phyloP scores from a whole-genome alignment of 2,888 invertebrate species.

The Acronicta aceris region DNA sequence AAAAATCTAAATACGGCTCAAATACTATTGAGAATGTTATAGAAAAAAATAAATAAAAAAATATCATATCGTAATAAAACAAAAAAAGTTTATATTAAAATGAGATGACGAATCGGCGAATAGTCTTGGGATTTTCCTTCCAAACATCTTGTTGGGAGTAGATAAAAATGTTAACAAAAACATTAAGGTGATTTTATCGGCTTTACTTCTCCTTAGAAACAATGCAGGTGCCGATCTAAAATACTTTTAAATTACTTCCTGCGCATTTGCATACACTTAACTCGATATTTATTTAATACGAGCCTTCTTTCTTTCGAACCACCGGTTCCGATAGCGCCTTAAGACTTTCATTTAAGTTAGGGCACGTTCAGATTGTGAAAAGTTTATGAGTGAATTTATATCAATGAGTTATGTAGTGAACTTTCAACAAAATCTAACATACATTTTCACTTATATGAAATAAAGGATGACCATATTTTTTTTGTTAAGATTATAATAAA shows the following conservation, averaged over 20 bases:
- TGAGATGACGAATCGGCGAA: too few relatives aligned
- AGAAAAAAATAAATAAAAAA: too few relatives aligned
- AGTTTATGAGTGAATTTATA: not conserved
- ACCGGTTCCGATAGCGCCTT: slow-evolving; percentile 24
- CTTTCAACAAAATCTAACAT: too few relatives aligned
- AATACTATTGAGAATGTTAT: too few relatives aligned
- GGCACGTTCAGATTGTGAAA: slow-evolving; percentile 22
- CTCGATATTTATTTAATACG: slow-evolving; percentile 53
- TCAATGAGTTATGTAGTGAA: too few relatives aligned
- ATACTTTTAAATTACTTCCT: slow-evolving; percentile 47
- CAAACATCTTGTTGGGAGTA: not conserved
- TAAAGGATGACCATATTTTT: too few relatives aligned
- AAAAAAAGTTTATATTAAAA: too few relatives aligned
- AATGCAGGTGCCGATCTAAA: slow-evolving; percentile 33
- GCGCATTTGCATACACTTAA: slow-evolving; percentile 51
- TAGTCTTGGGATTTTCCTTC: not conserved
- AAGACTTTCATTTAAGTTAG: slow-evolving; percentile 36
- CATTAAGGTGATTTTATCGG: not conserved
- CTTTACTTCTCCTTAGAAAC: slow-evolving; percentile 8
- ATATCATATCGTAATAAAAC: too few relatives aligned
- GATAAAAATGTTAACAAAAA: not conserved
- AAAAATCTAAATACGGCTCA: too few relatives aligned
- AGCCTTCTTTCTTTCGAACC: slow-evolving; percentile 30
- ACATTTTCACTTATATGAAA: too few relatives aligned
- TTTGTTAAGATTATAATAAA: too few relatives aligned